Conservation (phyloP, 2,888 invertebrate species). For the Epinotia demarniana region DNA sequence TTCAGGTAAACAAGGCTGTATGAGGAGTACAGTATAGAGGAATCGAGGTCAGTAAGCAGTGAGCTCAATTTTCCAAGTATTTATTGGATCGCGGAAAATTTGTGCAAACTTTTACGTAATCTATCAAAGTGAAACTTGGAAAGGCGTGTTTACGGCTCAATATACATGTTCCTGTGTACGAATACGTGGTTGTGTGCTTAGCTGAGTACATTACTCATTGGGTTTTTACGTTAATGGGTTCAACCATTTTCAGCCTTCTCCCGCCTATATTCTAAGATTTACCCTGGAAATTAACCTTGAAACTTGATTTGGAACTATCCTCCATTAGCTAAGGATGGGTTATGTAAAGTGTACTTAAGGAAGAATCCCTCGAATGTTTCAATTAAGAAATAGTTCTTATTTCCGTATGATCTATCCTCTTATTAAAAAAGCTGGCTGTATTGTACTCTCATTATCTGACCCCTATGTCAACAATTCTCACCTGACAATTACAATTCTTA, state of each 20-base stretch:
- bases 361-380: too few relatives aligned
- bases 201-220: background rate
- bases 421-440: too few relatives aligned
- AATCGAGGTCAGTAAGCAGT: conserved; percentile 58
- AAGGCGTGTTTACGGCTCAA: background rate
- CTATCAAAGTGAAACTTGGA: conserved; percentile 20
- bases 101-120: conserved; percentile 20
- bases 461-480: too few relatives aligned
- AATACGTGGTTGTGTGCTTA: background rate
- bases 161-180: background rate
- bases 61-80: conserved; percentile 38
- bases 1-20: conserved; percentile 69
- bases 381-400: too few relatives aligned
- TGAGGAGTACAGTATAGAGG: conserved; percentile 41
- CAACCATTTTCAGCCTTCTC: conserved; percentile 15
- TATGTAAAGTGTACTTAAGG: background rate
- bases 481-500: too few relatives aligned
- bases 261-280: conserved; percentile 1
- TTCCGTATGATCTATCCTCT: too few relatives aligned
- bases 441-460: too few relatives aligned
- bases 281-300: conserved; percentile 17
- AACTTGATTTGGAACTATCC: conserved; percentile 4
- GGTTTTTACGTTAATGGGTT: conserved; percentile 1
- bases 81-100: conserved; percentile 32
- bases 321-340: background rate